phyloP scores from a whole-genome alignment of 2,113 vertebrate genomes.

The Laticauda laticaudata region DNA sequence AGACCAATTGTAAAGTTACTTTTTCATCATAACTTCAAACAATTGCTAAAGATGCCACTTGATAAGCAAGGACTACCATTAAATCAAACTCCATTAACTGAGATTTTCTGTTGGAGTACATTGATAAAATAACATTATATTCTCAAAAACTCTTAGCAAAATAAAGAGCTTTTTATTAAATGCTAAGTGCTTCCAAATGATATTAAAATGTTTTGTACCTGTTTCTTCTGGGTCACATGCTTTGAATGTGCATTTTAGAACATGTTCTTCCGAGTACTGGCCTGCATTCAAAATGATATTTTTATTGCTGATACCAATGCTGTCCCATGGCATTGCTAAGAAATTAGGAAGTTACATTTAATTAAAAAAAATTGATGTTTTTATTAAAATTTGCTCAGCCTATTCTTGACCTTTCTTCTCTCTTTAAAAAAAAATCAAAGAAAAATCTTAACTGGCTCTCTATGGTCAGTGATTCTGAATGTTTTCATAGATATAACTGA shows the following conservation, averaged over 20 bases:
- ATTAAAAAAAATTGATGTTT: background rate
- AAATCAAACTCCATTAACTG: background rate
- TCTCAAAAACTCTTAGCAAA: background rate
- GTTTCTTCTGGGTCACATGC: constrained; percentile 68
- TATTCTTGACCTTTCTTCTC: background rate
- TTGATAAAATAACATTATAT: background rate
- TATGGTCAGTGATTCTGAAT: background rate
- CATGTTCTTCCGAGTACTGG: constrained; percentile 63
- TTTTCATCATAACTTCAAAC: background rate
- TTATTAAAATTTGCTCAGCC: background rate
- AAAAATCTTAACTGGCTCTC: background rate
- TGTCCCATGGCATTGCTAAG: constrained; percentile 47
- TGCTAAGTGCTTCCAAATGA: background rate
- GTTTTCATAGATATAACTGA: background rate
- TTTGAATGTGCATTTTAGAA: constrained; percentile 66
- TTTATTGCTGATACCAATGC: background rate
- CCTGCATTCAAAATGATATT: constrained; percentile 3
- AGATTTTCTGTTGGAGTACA: background rate
- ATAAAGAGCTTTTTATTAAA: background rate
- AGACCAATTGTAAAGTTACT: background rate
- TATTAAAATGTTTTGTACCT: constrained; percentile 53
- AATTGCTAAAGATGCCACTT: background rate
- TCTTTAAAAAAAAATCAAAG: background rate
- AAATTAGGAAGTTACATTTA: constrained; percentile 5
- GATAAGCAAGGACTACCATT: background rate